Evolutionary conservation across 30 jellyfish, hydroid and myxozoan genomes (phyloP), one percentile per base, ranked within the genome.

Genomic region (Turritopsis dohrnii): DNA sequence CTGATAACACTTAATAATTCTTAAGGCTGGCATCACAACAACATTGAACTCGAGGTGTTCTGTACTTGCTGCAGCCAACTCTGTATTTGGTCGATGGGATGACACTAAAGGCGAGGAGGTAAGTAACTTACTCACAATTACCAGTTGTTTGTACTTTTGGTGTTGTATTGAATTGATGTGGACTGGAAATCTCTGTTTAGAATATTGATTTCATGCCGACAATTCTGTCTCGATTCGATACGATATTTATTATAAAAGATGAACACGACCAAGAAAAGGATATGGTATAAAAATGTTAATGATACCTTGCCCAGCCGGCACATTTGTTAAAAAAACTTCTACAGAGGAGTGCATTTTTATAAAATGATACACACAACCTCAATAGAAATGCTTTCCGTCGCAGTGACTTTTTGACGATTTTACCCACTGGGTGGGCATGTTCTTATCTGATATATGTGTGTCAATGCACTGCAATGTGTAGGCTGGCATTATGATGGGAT

Each of bases 1-100:
- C n/a, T n/a, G n/a, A n/a, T n/a, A n/a, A n/a, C n/a, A n/a, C 30
- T 24, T 81, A 83, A 28, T 13, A 19, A 81, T 53, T 28, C 28
- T 66, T 9, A 74, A 94, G 97, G 99, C 99, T 84, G 99, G 99
- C 16, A 95, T 95, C 28, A 95, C 99, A 29, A 95, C 99, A 25
- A 90, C 98, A 0, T 83, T 95, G 88, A 95, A 95, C 77, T 95
- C 99, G 24, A 83, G 99, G 52, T 95, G 99, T 53, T 92, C 99
- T 8, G 99, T 95, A 0, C 88, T 95, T 21, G 99, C 99, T 71
- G 99, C 99, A 24, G 99, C 99, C 65, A 95, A 95, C 79, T 90
- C 98, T 17, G 98, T 95, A 1, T 95, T 88, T 85, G 99, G 99
- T 26, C 80, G 99, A 52, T 95, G 99, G 99, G 99, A 95, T 69